Base-by-base conservation (phyloP, 2,113 vertebrate species). In the Anarhynchus alexandrinus region DNA sequence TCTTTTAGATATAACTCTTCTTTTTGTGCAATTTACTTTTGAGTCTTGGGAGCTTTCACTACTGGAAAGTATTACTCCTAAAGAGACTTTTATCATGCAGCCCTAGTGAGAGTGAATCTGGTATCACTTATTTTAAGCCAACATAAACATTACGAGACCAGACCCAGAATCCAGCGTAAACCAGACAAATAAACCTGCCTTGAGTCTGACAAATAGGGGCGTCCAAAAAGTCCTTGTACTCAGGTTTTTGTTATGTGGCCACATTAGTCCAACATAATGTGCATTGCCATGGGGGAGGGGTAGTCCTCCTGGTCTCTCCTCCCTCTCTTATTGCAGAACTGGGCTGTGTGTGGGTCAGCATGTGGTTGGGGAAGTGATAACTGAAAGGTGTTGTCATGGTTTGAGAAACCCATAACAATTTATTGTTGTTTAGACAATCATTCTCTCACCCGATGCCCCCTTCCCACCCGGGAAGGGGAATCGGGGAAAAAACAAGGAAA, bases 11-110 rank as follows among this genome's bases (percentile, higher is more conserved):
- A 72, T 7, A 95, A 20, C 34, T 83, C 8, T 64, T 82, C 11
- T 62, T 93, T 92, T 45, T 54, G 27, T 66, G 67, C 40, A 45
- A 16, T 86, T 83, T 90, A 52, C 57, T 84, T 86, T 36, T 58
- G 29, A 70, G 23, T 66, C 59, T 58, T 42, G 22, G 59, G 22
- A 92, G 32, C 38, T 88, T 72, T 86, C 58, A 72, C 7, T 58
- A 32, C 32, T 88, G 38, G 67, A 49, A 90, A 66, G n/a, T 61
- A 54, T 25, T 76, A 52, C 36, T 69, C 65, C 47, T 59, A n/a
- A 72, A 80, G 49, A 73, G 36, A 54, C 11, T 54, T 49, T 25
- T 59, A 15, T 61, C 62, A 20, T 64, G 70, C 61, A 90, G 57
- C 57, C 36, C n/a, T 42, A 36, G 34, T 55, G 58, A 57, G 30